Evolutionary conservation across 2,113 vertebrate species (phyloP).

Genomic region (Hipposideros armiger): DNA sequence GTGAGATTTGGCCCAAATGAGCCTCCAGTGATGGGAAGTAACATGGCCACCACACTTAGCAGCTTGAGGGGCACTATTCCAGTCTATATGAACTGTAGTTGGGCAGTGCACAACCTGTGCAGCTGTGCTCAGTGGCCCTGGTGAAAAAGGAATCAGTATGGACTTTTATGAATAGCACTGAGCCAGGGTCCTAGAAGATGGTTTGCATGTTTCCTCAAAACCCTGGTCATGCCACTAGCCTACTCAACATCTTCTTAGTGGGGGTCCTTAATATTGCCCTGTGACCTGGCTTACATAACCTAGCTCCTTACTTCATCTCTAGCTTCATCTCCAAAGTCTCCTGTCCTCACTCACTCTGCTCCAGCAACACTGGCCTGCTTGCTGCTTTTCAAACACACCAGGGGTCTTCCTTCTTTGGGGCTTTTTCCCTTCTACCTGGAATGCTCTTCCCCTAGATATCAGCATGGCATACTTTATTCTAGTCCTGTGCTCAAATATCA

Average conservation of each 20-base stretch:
- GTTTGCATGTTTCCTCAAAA: neutral
- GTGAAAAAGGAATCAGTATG: neutral
- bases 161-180: neutral
- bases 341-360: neutral
- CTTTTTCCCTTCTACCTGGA: neutral
- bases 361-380: neutral
- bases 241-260: neutral
- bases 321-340: neutral
- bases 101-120: neutral
- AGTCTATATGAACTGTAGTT: neutral
- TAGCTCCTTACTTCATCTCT: neutral
- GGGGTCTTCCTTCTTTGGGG: neutral
- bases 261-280: too few relatives aligned
- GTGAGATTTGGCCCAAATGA: neutral
- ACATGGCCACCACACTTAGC: neutral
- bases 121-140: neutral
- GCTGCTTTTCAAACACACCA: conserved; percentile 1
- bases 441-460: neutral
- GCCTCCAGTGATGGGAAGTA: neutral
- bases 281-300: neutral
- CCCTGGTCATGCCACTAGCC: neutral
- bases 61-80: neutral
- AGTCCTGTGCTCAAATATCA: neutral
- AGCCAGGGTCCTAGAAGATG: neutral
- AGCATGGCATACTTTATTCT: neutral